Conservation (phyloP, 30 jellyfish, hydroid and myxozoan species). For the Sanderia malayensis region DNA sequence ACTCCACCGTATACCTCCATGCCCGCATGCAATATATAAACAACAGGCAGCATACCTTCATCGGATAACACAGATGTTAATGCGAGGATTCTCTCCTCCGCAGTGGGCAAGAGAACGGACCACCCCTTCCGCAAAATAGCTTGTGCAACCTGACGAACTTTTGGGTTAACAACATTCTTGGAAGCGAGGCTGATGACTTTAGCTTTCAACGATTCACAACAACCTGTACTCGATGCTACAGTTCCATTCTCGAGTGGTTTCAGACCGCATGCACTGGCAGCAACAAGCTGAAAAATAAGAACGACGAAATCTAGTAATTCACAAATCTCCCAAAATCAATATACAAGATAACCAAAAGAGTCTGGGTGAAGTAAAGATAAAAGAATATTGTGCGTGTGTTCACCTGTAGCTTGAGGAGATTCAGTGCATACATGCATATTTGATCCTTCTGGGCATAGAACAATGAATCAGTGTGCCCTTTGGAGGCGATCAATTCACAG, state of each 20-base stretch:
- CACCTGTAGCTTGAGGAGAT: slow-evolving; percentile 80
- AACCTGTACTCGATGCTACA: neutral
- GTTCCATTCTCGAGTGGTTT: slow-evolving; percentile 40
- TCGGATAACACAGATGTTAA: slow-evolving; percentile 36
- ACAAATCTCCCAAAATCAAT: too few relatives aligned
- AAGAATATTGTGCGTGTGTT: too few relatives aligned
- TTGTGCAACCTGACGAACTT: slow-evolving; percentile 52
- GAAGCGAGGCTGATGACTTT: slow-evolving; percentile 54
- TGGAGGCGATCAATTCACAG: slow-evolving; percentile 22
- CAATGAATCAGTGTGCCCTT: slow-evolving; percentile 22
- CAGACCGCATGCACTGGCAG: slow-evolving; percentile 53
- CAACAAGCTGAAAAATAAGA: slow-evolving; percentile 43
- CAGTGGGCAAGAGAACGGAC: slow-evolving; percentile 79
- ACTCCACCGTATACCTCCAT: too few relatives aligned
- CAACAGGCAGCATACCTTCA: slow-evolving; percentile 18
- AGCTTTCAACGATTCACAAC: slow-evolving; percentile 36
- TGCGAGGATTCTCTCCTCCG: slow-evolving; percentile 64
- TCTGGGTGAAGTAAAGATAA: too few relatives aligned
- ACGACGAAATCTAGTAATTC: too few relatives aligned
- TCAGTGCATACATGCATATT: slow-evolving; percentile 50
- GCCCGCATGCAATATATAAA: too few relatives aligned
- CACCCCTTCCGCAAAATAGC: slow-evolving; percentile 76
- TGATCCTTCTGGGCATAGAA: slow-evolving; percentile 14
- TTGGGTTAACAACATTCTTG: slow-evolving; percentile 15
- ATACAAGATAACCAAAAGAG: too few relatives aligned